Percentiles rank a stretch among this genome's conserved stretches.
Conservation (phyloP, 2,113 vertebrate species). For the Montifringilla adamsi region DNA sequence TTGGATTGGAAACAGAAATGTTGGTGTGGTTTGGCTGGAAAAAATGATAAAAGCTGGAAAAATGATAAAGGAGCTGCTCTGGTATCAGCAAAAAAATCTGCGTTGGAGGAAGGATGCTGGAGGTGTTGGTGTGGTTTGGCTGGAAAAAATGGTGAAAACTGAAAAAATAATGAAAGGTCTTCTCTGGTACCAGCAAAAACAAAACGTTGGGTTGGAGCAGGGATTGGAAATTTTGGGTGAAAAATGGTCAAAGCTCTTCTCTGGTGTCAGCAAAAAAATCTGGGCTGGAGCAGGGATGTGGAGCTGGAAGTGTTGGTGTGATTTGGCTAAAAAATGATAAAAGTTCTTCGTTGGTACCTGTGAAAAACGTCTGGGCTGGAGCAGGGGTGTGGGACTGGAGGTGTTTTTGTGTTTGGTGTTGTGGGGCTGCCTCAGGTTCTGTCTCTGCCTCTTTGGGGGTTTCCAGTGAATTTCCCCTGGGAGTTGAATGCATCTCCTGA, state of each 20-base stretch:
- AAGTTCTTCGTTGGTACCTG: neutral
- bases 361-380: neutral
- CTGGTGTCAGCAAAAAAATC: too few relatives aligned
- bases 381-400: neutral
- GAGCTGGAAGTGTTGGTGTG: neutral
- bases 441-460: neutral
- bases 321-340: neutral
- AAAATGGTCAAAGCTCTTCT: neutral
- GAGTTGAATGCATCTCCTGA: fast-evolving
- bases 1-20: too few relatives aligned
- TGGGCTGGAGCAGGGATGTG: neutral
- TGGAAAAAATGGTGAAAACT: too few relatives aligned
- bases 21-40: too few relatives aligned
- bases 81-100: too few relatives aligned
- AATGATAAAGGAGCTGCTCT: too few relatives aligned
- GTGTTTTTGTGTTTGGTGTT: neutral
- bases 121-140: neutral
- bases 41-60: too few relatives aligned
- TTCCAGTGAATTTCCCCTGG: fast-evolving
- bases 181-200: neutral
- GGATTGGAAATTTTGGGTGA: neutral
- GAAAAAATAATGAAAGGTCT: too few relatives aligned
- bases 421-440: neutral
- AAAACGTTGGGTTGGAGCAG: too few relatives aligned
- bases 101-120: too few relatives aligned